Conservation (phyloP, 1,140 invertebrate species). For the Catajapyx aquilonaris region DNA sequence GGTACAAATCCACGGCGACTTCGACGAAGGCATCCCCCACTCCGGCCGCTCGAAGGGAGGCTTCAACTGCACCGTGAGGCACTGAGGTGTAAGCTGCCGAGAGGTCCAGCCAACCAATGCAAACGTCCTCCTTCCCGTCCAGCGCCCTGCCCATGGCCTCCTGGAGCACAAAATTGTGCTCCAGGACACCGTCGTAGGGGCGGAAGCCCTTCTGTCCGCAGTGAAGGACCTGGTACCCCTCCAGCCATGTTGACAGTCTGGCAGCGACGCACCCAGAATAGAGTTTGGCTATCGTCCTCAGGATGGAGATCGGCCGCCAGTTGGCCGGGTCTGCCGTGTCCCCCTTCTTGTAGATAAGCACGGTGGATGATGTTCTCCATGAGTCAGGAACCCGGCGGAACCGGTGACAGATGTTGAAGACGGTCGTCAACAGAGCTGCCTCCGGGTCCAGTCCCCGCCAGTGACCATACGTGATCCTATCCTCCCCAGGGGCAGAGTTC, state of each 20-base stretch:
- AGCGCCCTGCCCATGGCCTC: not conserved
- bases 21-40: not conserved
- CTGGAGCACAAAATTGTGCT: no score
- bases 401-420: constrained; percentile 6
- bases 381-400: constrained; percentile 1
- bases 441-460: constrained; percentile 1
- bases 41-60: not conserved
- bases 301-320: no score
- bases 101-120: constrained; percentile 1
- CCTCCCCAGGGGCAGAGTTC: constrained; percentile 10
- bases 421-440: constrained; percentile 1
- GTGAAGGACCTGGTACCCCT: not conserved
- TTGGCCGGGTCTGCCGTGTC: not conserved
- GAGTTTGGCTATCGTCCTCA: constrained; percentile 7
- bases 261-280: constrained; percentile 1
- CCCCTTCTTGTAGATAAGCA: constrained; percentile 8
- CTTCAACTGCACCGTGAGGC: no score
- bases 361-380: constrained; percentile 9
- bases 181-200: no score
- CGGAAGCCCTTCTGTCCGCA: constrained; percentile 9
- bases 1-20: constrained; percentile 4
- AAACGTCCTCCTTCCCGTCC: not conserved
- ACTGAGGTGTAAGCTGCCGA: no score
- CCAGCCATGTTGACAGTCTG: constrained; percentile 5
- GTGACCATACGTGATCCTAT: constrained; percentile 6